Evolutionary conservation across 2,888 invertebrate species (phyloP), one percentile per base, ranked within the genome.

Genomic region (Nomada ruficornis): DNA sequence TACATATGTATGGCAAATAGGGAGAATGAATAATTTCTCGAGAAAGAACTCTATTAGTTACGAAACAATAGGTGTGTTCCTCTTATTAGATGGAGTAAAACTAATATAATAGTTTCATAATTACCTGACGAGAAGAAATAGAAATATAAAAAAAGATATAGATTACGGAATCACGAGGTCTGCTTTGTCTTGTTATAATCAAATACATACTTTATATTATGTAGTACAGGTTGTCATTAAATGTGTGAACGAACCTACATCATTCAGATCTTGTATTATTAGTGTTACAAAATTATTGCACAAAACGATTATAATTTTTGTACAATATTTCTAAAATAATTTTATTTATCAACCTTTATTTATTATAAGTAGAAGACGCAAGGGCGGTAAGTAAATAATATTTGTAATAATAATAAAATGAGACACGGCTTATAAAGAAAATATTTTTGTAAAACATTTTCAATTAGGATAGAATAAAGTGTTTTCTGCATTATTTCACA

Each of bases 121-220:
- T 80, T 82, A 79, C 75, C 77, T 82, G 77, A 85, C 73, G 65
- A 71, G 23, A 76, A 76, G 42, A 72, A 54, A 20, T 52, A 64
- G 62, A 80, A 59, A 76, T 70, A 65, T 64, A 70, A 74, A 83
- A 82, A 77, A 76, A 64, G 72, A 81, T 80, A 86, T 80, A 86
- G 84, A 86, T 87, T 79, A 86, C 82, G 83, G 79, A 88, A 83
- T 86, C 78, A 84, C 72, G 65, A 87, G 75, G 62, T 84, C 84
- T 85, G 87, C 83, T 88, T 88, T 84, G 87, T 86, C 87, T 88
- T 87, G 86, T 88, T 88, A 88, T 86, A 86, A 88, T 88, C 87
- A 88, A 88, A 88, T 87, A 88, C 87, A 88, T 87, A 88, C 87
- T 88, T 88, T 88, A 84, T 88, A 88, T 88, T 84, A 87, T 88